Base-by-base conservation (phyloP, 2,797 vertebrate genomes). In the Rallus crepitans region DNA sequence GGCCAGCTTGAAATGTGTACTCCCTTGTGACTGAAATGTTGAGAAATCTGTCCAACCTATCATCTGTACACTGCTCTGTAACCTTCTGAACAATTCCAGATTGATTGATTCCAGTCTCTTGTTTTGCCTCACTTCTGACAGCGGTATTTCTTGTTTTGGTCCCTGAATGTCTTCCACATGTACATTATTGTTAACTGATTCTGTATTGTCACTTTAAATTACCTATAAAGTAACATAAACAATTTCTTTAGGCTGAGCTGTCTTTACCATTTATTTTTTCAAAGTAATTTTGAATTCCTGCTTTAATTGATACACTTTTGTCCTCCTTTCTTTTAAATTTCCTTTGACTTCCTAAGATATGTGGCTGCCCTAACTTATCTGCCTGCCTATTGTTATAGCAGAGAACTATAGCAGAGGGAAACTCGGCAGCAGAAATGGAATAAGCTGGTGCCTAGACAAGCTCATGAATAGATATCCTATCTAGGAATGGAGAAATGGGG, bases 121-220 rank as follows among this genome's bases (percentile, higher is more conserved):
- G 59, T 56, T 91, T 90, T 96, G 33, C 52, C 42, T 92, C 66
- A n/a, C 35, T 93, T 91, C 57, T 90, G 65, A 91, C 66, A 85
- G 40, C 55, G 87, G 20, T 55, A 78, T 93, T 94, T 88, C 60
- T 92, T 92, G 47, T 68, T 96, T 96, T 92, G 31, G 64, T 89
- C 53, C 27, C 40, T 92, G 63, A 82, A 78, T 88, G 48, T 40
- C 64, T 95, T 96, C 87, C 80, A 77, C 63, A 33, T 85, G 82
- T 71, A 77, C 35, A 82, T 73, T 23, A 55, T 42, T 91, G 21
- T 71, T 77, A 90, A 78, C 7, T 82, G 70, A 72, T 87, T 75
- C 65, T 65, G 23, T 85, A 59, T 81, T 87, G 85, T 68, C 79
- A 81, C 39, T 83, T 89, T 17, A 45, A 59, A 84, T 90, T 95